These are phyloP conservation scores for Carpatolechia fugitivella DNA, from an alignment of 2,888 invertebrate genomes.

Conservation along the genomic window DNA sequence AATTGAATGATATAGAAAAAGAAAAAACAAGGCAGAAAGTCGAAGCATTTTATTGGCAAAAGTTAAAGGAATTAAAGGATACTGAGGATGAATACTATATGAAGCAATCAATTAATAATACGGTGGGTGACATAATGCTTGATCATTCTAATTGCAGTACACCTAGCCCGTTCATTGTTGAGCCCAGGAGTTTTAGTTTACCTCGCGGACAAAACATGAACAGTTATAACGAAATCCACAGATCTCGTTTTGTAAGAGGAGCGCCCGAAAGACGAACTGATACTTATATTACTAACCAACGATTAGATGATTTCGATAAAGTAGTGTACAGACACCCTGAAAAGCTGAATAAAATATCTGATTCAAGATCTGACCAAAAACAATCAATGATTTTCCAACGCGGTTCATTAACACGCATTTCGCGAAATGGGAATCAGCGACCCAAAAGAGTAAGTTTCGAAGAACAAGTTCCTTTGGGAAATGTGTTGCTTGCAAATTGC, in stretches of 20 bases:
- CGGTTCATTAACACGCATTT: constrained; percentile 40
- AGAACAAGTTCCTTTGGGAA: constrained; percentile 26
- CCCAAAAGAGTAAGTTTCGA: constrained; percentile 59
- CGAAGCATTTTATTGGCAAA: constrained; percentile 85
- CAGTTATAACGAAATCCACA: constrained; percentile 37
- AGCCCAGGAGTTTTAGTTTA: constrained; percentile 53
- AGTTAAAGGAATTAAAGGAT: constrained; percentile 81
- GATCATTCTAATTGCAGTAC: constrained; percentile 45
- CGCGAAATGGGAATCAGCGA: constrained; percentile 30
- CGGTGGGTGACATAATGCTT: constrained; percentile 24
- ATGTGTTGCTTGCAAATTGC: constrained; percentile 2
- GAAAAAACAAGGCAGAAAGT: constrained; percentile 79
- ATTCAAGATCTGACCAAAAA: constrained; percentile 31
- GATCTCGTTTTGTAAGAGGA: constrained; percentile 50
- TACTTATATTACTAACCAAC: constrained; percentile 45
- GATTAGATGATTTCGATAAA: constrained; percentile 38
- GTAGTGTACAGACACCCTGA: constrained; percentile 54
- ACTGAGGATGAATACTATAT: constrained; percentile 79
- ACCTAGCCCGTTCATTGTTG: constrained; percentile 41
- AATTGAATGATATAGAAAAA: constrained; percentile 52
- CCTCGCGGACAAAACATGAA: constrained; percentile 49
- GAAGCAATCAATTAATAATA: constrained; percentile 46
- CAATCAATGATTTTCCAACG: constrained; percentile 37
- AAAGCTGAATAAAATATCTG: constrained; percentile 35
- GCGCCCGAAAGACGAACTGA: constrained; percentile 62